Evolutionary conservation across 2,888 invertebrate species (phyloP).

Genomic region (Hirtodrosophila histrioides): DNA sequence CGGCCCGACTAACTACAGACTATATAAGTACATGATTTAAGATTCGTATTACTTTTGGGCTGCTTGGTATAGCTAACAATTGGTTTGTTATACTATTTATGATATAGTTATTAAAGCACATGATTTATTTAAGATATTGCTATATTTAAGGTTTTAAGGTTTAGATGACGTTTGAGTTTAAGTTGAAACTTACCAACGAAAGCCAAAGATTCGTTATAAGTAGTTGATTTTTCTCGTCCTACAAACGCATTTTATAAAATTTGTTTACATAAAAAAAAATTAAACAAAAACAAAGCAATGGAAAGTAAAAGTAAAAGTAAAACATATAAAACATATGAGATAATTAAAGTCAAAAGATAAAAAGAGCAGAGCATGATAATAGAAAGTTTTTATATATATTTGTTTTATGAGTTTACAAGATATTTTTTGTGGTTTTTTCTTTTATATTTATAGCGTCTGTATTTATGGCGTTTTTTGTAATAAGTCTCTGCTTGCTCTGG

Average conservation of each 20-base stretch:
- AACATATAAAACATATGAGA: constrained; percentile 22
- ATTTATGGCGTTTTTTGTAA: constrained; percentile 41
- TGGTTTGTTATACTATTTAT: constrained; percentile 50
- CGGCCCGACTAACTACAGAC: constrained; percentile 35
- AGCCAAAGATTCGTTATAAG: constrained; percentile 97
- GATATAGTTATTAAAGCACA: constrained; percentile 63
- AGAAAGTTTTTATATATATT: constrained; percentile 75
- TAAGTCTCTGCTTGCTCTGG: constrained; percentile 31
- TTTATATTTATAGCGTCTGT: constrained; percentile 39
- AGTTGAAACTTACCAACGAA: constrained; percentile 93
- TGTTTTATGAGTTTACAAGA: constrained; percentile 70
- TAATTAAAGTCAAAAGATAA: constrained; percentile 87
- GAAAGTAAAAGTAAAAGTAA: constrained; percentile 43
- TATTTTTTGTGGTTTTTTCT: constrained; percentile 40
- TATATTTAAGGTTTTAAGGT: constrained; percentile 56
- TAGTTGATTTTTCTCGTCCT: constrained; percentile 98
- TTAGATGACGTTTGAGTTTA: constrained; percentile 79
- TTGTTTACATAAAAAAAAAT: constrained; percentile 50
- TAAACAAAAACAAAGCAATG: constrained; percentile 30
- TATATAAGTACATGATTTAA: constrained; percentile 10
- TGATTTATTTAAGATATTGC: constrained; percentile 63
- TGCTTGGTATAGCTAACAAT: constrained; percentile 36
- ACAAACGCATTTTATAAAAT: constrained; percentile 84
- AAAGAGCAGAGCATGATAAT: constrained; percentile 82
- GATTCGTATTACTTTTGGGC: constrained; percentile 5